Base-by-base conservation (phyloP, 2,888 invertebrate genomes). In the Erebia ligea region DNA sequence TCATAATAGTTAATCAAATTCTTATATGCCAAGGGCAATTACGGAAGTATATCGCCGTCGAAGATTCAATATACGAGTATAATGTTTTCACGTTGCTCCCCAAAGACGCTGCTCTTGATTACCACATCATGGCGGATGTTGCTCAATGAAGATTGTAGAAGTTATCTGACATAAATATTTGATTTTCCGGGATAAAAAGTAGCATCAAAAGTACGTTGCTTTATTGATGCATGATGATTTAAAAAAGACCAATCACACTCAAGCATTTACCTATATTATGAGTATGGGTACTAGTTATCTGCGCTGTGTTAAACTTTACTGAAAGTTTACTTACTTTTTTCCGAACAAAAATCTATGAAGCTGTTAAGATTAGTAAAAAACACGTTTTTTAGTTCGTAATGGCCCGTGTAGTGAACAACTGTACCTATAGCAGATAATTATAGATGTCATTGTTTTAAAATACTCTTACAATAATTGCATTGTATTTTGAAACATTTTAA, bases 1-100 rank as follows among this genome's bases (percentile, higher is more conserved):
- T 54, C 54, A 67, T 67, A 73, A 69, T 19, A 57, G n/a, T 73
- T 75, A 69, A 67, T 69, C 56, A 68, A 68, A 72, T 70, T 73
- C 69, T 70, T 68, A 72, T 68, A 73, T 81, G 79, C 80, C 87
- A 87, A 84, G 86, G 87, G 68, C 79, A 80, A 79, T 79, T 75
- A 78, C 74, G 78, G 77, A 75, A 77, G 78, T 70, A 72, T 78
- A 77, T 81, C 80, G 73, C 66, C 83, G 76, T 78, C 69, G 71
- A 82, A 81, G 83, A 80, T 75, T 68, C 42, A 68, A 73, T 73
- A 69, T 70, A 65, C n/a, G n/a, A n/a, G n/a, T 73, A 69, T 70
- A 65, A 59, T 68, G 62, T 63, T 67, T 63, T 71, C 56, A 69
- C 66, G 50, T 63, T 56, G 34, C 45, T 77, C 79, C 76, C 77